Conservation (phyloP, 2,113 vertebrate genomes). For the Cinclus mexicanus region DNA sequence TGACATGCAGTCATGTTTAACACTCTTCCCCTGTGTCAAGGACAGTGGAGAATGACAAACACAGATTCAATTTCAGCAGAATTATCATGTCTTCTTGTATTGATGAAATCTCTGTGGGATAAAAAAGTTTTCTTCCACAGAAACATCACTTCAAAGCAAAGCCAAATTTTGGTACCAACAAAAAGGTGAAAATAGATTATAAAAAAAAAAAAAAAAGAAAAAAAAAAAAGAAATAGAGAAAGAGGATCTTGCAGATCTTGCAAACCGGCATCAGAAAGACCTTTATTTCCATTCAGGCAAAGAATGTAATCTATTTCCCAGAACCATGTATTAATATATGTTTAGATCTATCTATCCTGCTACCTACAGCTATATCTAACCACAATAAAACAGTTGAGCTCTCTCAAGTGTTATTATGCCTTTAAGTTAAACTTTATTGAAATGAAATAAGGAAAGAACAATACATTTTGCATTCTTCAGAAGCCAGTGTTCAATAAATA, state of each 20-base stretch:
- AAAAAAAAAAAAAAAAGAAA: not conserved
- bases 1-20: not conserved
- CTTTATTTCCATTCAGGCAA: not conserved
- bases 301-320: not conserved
- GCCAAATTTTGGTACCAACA: not conserved
- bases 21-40: not conserved
- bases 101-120: not conserved
- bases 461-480: constrained; percentile 77
- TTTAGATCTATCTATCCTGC: constrained; percentile 20
- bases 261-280: not conserved
- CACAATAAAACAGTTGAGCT: not conserved
- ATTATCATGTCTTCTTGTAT: not conserved
- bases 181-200: not conserved
- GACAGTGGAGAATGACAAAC: not conserved
- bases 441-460: constrained; percentile 71
- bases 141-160: not conserved
- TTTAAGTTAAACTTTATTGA: constrained; percentile 79
- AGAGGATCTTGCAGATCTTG: not conserved
- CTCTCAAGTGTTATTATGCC: constrained; percentile 68
- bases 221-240: not conserved
- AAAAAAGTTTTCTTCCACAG: not conserved
- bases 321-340: not conserved
- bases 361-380: constrained; percentile 33
- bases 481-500: constrained; percentile 78
- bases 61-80: constrained; percentile 21